Conservation (phyloP, 2,888 invertebrate genomes). For the Siphlonurus alternatus region DNA sequence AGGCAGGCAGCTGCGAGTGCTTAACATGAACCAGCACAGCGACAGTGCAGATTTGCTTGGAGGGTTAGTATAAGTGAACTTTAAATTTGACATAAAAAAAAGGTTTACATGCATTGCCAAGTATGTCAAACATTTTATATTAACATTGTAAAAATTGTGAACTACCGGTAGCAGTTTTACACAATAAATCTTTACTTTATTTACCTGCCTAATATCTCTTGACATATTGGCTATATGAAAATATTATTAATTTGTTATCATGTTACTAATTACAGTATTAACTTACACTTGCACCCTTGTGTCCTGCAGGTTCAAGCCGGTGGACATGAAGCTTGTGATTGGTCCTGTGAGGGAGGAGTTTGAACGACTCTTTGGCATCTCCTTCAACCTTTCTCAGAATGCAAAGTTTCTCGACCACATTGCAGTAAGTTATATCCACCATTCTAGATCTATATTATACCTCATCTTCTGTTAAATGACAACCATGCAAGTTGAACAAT, state of each 20-base stretch:
- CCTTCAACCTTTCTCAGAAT: constrained; percentile 67
- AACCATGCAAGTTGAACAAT: too few species aligned
- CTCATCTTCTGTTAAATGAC: too few species aligned
- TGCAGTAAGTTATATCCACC: constrained; percentile 33
- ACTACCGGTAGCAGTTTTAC: too few species aligned
- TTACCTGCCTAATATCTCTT: too few species aligned
- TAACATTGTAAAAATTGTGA: background rate
- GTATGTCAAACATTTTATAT: background rate
- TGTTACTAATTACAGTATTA: too few species aligned
- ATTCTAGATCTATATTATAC: too few species aligned
- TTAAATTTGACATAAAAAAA: constrained; percentile 4
- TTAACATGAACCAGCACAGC: constrained; percentile 98
- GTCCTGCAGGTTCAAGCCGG: constrained; percentile 77
- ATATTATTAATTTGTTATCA: too few species aligned
- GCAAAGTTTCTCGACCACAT: constrained; percentile 65
- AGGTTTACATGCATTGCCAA: background rate
- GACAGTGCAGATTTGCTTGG: constrained; percentile 94
- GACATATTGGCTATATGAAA: too few species aligned
- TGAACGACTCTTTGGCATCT: constrained; percentile 53
- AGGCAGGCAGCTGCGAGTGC: constrained; percentile 72
- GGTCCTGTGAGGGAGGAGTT: constrained; percentile 69
- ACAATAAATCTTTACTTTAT: too few species aligned
- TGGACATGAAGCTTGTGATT: constrained; percentile 71
- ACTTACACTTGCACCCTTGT: too few species aligned
- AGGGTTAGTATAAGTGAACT: constrained; percentile 39